A percentile compares a stretch with the other conserved stretches of the same genome.
phyloP scores from a whole-genome alignment of 2,113 vertebrate species.

The Scortum barcoo region DNA sequence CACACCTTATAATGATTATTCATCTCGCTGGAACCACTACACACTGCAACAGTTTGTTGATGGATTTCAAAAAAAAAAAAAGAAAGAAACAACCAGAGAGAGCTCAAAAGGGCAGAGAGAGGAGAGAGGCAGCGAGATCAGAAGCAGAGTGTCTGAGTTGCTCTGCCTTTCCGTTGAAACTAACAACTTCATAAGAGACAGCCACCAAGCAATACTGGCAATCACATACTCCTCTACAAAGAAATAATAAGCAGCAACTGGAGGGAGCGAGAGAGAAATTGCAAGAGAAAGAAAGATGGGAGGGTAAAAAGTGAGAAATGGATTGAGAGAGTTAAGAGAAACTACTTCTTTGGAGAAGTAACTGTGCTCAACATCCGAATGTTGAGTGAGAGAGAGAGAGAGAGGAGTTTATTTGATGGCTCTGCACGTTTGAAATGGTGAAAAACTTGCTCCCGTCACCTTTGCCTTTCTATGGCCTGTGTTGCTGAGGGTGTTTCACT shows the following conservation, averaged over 20 bases:
- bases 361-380: slow-evolving; percentile 71
- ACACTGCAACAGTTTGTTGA: slow-evolving; percentile 54
- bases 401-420: slow-evolving; percentile 80
- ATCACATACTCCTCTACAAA: slow-evolving; percentile 73
- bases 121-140: slow-evolving; percentile 62
- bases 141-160: slow-evolving; percentile 59
- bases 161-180: slow-evolving; percentile 69
- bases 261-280: slow-evolving; percentile 54
- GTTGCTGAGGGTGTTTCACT: slow-evolving; percentile 79
- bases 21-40: slow-evolving; percentile 67
- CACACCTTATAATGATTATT: slow-evolving; percentile 86
- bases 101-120: slow-evolving; percentile 59
- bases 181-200: slow-evolving; percentile 76
- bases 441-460: slow-evolving; percentile 80
- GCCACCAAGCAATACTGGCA: slow-evolving; percentile 77
- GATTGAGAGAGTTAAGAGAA: slow-evolving; percentile 58
- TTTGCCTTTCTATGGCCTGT: slow-evolving; percentile 81
- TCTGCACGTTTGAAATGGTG: slow-evolving; percentile 79
- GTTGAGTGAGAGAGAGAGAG: slow-evolving; percentile 54
- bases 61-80: slow-evolving; percentile 46
- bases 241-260: slow-evolving; percentile 59
- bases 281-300: slow-evolving; percentile 47
- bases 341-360: slow-evolving; percentile 73
- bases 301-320: slow-evolving; percentile 60
- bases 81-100: slow-evolving; percentile 67